Evolutionary conservation across 2,797 vertebrate genomes (phyloP), one percentile per base, ranked within the genome.

Genomic region (Lacerta viridis): DNA sequence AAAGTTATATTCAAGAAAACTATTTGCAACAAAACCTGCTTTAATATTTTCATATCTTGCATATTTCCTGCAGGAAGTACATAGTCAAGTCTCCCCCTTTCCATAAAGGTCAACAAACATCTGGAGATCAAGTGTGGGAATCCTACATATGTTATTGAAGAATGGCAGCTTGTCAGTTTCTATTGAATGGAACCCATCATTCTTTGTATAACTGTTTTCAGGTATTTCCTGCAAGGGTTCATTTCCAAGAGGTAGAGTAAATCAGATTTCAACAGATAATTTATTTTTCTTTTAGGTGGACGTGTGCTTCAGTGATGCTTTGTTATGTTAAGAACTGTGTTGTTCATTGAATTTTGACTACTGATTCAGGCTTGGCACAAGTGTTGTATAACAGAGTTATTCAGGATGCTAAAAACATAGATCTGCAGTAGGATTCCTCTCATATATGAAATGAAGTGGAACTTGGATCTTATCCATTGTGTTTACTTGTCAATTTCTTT

Each of bases 91-190:
- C 89, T 36, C 43, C 85, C 93, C 79, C 87, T 87, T 88, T 2
- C 29, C 82, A 66, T 43, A 94, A 86, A 96, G 97, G 97, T 97
- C 96, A 96, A 89, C 94, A 86, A 95, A 95, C 97, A 97, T 95
- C 96, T 96, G 96, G 84, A 89, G 77, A 83, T 92, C 83, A 91
- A 88, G 88, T 90, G 93, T 96, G 95, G 92, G 93, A 96, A 96
- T 88, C 41, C 7, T 18, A 74, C 41, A 23, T 69, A 77, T 36
- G 80, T 78, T 72, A 77, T 43, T 90, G 81, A 88, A 74, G 86
- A 50, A 74, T 83, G 20, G 29, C 68, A 68, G 83, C 77, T 74
- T 90, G 29, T 68, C 64, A 87, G 77, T 69, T 89, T 72, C 77
- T 90, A 72, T 20, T 7, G 3, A 0, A 2, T 55, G 72, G 71